Base-by-base conservation (phyloP, 2,797 vertebrate species). In the Rhynchotus rufescens region DNA sequence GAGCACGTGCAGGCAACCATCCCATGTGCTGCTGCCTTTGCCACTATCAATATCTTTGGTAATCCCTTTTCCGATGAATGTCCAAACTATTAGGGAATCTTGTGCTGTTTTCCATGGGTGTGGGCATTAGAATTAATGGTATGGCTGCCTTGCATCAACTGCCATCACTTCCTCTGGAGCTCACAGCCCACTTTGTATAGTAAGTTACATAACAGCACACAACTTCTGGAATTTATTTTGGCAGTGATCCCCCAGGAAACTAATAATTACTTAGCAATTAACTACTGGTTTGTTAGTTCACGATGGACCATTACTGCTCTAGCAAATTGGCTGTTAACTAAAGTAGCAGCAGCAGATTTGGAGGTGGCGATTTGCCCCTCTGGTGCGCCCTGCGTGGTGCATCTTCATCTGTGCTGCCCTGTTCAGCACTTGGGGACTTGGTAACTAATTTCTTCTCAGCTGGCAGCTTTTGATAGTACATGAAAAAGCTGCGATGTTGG, bases 151-250 rank as follows among this genome's bases (percentile, higher is more conserved):
- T 56, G 34, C 6, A 4, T 57, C 66, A 61, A 59, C 77, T 28
- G 67, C 64, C 30, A 12, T 12, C 15, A 30, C 78, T 73, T 20
- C 25, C 15, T 10, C 23, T 59, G 59, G 38, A 42, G 30, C 84
- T 59, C 32, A 14, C 44, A 80, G 47, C 54, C 86, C 80, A 1
- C 69, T 93, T 80, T 15, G 44, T 92, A 61, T 7, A 85, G 30
- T 36, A 38, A 80, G 26, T 91, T 94, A 72, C 74, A 92, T 92
- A 76, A 67, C 69, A 76, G 49, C 65, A 92, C 42, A 73, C 23
- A 85, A 90, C 44, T 94, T 92, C 38, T 84, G 73, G 90, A 90
- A 95, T 94, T 78, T 72, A 95, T 95, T 94, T 89, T 84, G 54
- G 64, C 47, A 66, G 84, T 88, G 86, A 84, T 94, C 54, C 68